Conservation (phyloP, 2,888 invertebrate species). For the Azorinus chamasolen region DNA sequence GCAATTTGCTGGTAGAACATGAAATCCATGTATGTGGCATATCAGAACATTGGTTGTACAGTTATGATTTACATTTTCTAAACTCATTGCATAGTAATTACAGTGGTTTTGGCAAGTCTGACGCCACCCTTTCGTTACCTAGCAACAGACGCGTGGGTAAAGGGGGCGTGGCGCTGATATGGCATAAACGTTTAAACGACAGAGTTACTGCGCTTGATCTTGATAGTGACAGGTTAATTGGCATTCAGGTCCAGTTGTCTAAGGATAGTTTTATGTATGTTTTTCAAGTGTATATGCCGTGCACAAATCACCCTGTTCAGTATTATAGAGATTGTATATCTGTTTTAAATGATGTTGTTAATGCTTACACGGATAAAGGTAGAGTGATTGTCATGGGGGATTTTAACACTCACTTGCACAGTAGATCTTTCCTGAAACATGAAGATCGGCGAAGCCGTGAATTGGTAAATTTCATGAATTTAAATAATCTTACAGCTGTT, state of each 20-base stretch:
- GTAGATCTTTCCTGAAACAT: not conserved
- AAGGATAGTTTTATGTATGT: not conserved
- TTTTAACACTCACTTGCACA: constrained; percentile 17
- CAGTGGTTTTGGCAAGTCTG: constrained; percentile 6
- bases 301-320: constrained; percentile 8
- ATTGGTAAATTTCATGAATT: not conserved
- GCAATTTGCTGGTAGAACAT: not conserved
- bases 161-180: constrained; percentile 13
- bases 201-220: not conserved
- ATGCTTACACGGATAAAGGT: not conserved
- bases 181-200: not conserved
- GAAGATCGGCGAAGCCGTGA: not conserved
- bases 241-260: constrained; percentile 18
- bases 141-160: constrained; percentile 6
- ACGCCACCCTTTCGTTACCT: not conserved
- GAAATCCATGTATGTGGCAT: constrained; percentile 11
- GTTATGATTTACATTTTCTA: constrained; percentile 1
- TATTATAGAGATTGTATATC: not conserved
- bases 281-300: constrained; percentile 14
- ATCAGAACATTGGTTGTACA: constrained; percentile 10
- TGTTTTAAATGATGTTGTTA: not conserved
- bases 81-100: constrained; percentile 1
- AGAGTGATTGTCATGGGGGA: constrained; percentile 6
- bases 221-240: constrained; percentile 18
- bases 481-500: not conserved